These are phyloP conservation scores for Barbus barbus DNA, from an alignment of 2,113 vertebrate genomes.

Conservation along the genomic window DNA sequence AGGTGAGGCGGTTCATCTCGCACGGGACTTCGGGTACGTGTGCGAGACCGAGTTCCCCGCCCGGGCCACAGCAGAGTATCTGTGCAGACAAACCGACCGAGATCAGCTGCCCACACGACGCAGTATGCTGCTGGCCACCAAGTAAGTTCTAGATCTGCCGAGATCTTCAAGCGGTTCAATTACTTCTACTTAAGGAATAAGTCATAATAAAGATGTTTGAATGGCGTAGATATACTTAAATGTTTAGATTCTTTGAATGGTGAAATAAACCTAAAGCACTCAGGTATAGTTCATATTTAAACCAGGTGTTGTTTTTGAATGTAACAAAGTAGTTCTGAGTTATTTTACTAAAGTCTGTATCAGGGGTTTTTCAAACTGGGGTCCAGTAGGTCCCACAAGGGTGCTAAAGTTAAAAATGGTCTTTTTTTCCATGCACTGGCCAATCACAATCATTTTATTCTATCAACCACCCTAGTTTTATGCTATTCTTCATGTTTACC, in stretches of 20 bases:
- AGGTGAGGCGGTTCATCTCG: conserved; percentile 93
- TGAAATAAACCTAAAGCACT: neutral
- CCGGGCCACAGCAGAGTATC: conserved; percentile 90
- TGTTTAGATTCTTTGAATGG: neutral
- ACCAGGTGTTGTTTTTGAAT: neutral
- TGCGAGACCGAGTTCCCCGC: conserved; percentile 97
- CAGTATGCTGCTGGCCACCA: conserved; percentile 96
- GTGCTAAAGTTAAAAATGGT: no score
- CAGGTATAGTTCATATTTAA: neutral
- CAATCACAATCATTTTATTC: no score
- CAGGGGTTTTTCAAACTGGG: no score
- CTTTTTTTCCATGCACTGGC: no score
- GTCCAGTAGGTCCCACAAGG: no score
- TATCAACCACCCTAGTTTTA: no score
- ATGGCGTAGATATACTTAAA: neutral
- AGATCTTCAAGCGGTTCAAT: neutral
- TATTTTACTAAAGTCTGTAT: no score
- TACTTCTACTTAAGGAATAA: neutral
- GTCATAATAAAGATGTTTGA: neutral
- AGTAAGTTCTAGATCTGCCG: conserved; percentile 78
- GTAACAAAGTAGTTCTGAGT: neutral
- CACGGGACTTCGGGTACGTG: conserved; percentile 93
- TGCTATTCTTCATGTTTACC: no score
- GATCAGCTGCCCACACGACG: conserved; percentile 88
- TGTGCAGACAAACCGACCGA: conserved; percentile 91